These are phyloP conservation scores for Anas georgica DNA, from an alignment of 2,797 vertebrate species.

Conservation along the genomic window DNA sequence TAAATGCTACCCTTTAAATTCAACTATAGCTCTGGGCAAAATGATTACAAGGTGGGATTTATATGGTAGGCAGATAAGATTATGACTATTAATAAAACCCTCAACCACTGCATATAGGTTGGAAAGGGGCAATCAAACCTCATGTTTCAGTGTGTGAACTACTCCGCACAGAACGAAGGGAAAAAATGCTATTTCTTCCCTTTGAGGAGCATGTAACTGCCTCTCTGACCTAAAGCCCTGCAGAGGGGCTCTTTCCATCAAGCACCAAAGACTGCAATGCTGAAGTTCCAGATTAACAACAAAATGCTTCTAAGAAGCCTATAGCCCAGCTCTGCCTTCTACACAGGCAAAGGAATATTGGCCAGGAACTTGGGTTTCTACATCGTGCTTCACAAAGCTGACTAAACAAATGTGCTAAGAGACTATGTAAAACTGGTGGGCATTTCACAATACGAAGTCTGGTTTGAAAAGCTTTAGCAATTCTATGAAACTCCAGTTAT, in stretches of 20 bases:
- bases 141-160: not conserved
- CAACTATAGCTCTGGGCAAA: constrained; percentile 17
- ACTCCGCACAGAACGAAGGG: not conserved
- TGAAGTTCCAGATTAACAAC: not conserved
- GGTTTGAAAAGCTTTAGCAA: not conserved
- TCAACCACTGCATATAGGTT: not conserved
- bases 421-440: not conserved
- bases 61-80: constrained; percentile 11
- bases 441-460: not conserved
- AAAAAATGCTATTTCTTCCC: not conserved
- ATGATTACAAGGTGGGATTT: constrained; percentile 21
- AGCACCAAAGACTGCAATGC: not conserved
- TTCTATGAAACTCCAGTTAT: not conserved
- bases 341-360: constrained; percentile 21
- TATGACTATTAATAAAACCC: constrained; percentile 53
- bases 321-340: not conserved
- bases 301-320: not conserved
- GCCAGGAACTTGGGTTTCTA: constrained; percentile 62
- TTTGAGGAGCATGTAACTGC: not conserved
- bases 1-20: constrained; percentile 38
- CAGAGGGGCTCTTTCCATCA: not conserved
- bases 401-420: constrained; percentile 55
- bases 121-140: constrained; percentile 39
- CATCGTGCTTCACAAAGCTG: constrained; percentile 66
- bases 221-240: not conserved